phyloP scores from a whole-genome alignment of 2,113 vertebrate species.

The Prinia subflava region DNA sequence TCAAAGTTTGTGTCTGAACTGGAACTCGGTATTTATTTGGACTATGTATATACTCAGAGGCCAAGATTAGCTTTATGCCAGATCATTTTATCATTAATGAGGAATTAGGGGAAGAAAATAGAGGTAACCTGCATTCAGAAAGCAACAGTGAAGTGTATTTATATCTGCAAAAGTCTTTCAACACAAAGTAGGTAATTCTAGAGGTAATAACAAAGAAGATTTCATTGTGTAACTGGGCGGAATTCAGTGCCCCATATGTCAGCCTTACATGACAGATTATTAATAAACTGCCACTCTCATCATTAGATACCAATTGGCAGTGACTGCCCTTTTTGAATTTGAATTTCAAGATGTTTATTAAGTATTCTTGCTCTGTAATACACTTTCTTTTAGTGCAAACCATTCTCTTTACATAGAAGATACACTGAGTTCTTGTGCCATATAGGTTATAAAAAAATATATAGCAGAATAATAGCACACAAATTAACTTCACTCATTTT shows the following conservation, averaged over 20 bases:
- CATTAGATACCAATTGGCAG: neutral
- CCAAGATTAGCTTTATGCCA: conserved; percentile 10
- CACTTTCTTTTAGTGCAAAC: neutral
- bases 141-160: conserved; percentile 26
- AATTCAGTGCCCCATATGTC: conserved; percentile 43
- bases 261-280: conserved; percentile 60
- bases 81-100: conserved; percentile 23
- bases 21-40: conserved; percentile 11
- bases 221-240: conserved; percentile 39
- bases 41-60: neutral
- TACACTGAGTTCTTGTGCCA: neutral
- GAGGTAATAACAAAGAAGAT: conserved; percentile 44
- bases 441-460: neutral
- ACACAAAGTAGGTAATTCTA: conserved; percentile 16
- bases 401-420: neutral
- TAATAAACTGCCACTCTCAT: conserved; percentile 65
- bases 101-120: neutral
- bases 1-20: neutral
- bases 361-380: conserved; percentile 28
- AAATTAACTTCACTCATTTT: neutral
- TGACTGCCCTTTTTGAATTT: conserved; percentile 37
- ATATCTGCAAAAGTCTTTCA: conserved; percentile 28
- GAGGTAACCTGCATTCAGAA: neutral
- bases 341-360: conserved; percentile 5
- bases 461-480: neutral